Percentiles rank a stretch among this genome's conserved stretches.
phyloP scores from a whole-genome alignment of 2,888 invertebrate species.

The Heteromurus nitidus region DNA sequence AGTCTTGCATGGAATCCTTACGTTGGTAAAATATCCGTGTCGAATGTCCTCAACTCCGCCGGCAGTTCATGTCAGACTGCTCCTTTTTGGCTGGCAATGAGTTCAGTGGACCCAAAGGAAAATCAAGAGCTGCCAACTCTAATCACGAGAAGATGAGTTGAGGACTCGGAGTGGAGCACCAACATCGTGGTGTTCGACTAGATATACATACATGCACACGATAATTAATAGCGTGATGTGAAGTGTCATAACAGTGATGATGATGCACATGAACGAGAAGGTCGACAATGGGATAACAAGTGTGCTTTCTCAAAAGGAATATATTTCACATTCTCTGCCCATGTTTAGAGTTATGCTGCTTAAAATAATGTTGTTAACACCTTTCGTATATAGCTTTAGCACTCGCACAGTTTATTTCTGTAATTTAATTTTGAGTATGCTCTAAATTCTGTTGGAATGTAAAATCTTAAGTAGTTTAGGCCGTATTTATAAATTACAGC shows the following conservation, averaged over 20 bases:
- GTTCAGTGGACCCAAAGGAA: neutral
- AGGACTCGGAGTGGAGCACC: slow-evolving; percentile 12
- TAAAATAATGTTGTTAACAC: slow-evolving; percentile 33
- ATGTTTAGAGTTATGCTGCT: no score
- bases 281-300: slow-evolving; percentile 41
- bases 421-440: slow-evolving; percentile 22
- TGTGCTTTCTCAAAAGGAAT: no score
- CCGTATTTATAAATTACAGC: no score
- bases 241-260: slow-evolving; percentile 41
- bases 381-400: neutral
- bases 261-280: slow-evolving; percentile 9
- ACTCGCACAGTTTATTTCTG: slow-evolving; percentile 39
- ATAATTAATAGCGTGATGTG: slow-evolving; percentile 50
- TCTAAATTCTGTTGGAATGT: neutral
- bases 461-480: no score
- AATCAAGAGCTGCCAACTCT: slow-evolving; percentile 30
- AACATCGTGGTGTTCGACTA: no score
- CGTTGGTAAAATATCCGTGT: slow-evolving; percentile 3
- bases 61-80: slow-evolving; percentile 25
- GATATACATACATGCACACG: slow-evolving; percentile 23
- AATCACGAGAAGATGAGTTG: slow-evolving; percentile 30
- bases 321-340: no score
- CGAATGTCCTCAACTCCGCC: slow-evolving; percentile 3
- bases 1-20: slow-evolving; percentile 71
- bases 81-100: neutral